These are phyloP conservation scores for Osmerus mordax DNA, from an alignment of 2,113 vertebrate species.

Conservation along the genomic window DNA sequence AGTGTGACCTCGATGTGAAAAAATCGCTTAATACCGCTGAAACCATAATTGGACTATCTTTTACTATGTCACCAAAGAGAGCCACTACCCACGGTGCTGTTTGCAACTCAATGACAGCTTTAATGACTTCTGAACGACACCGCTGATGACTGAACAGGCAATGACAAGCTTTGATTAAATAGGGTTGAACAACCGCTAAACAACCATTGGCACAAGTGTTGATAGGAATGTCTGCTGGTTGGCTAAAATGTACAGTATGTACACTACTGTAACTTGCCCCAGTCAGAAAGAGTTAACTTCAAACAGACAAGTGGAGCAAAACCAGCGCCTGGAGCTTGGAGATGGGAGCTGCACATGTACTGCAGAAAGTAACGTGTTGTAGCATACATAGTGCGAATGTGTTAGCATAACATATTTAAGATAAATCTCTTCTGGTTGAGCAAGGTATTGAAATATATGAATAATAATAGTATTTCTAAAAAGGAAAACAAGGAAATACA, in stretches of 20 bases:
- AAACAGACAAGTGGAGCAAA: conserved; percentile 10
- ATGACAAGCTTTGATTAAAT: not conserved
- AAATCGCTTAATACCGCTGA: conserved; percentile 38
- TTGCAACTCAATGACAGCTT: no score
- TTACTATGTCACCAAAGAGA: not conserved
- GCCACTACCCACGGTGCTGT: no score
- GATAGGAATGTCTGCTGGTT: conserved; percentile 4
- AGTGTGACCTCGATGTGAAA: conserved; percentile 41
- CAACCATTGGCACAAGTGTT: conserved; percentile 4
- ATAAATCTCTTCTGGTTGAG: no score
- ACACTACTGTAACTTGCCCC: conserved; percentile 40
- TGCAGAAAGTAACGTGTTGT: not conserved
- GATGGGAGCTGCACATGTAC: no score
- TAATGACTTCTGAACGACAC: not conserved
- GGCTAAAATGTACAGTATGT: conserved; percentile 37
- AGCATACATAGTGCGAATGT: not conserved
- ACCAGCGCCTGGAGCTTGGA: not conserved
- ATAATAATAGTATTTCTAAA: no score
- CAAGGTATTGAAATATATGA: no score
- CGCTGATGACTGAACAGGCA: not conserved
- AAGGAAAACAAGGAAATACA: no score
- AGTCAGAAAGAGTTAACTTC: conserved; percentile 41
- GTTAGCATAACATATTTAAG: not conserved
- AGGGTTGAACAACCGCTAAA: not conserved
- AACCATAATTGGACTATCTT: conserved; percentile 8